phyloP scores from a whole-genome alignment of 2,797 vertebrate genomes.

The Tokudaia tokunoshimensis region DNA sequence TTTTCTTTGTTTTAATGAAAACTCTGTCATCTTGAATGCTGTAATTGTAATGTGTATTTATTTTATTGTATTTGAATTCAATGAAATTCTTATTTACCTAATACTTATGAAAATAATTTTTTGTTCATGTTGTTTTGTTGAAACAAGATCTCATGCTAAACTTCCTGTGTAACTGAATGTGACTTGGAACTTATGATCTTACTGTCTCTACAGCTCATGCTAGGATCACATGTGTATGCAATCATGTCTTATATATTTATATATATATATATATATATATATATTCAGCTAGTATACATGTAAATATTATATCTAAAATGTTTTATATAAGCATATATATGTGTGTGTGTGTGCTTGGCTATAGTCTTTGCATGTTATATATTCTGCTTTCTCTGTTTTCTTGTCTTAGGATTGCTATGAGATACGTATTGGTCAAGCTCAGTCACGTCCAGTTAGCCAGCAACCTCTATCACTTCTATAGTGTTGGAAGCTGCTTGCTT shows the following conservation, averaged over 20 bases:
- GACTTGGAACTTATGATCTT: neutral
- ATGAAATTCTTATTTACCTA: neutral
- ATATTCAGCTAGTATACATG: no score
- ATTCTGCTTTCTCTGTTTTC: neutral
- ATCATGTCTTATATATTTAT: neutral
- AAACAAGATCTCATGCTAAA: neutral
- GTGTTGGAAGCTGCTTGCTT: no score
- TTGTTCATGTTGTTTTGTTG: neutral
- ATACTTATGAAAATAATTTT: neutral
- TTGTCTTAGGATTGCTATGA: neutral
- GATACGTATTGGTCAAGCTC: neutral
- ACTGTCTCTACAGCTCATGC: neutral
- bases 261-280: neutral
- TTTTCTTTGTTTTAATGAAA: slow-evolving; percentile 20
- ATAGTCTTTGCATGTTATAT: neutral
- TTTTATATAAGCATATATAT: neutral
- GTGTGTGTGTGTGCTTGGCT: neutral
- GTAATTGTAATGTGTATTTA: neutral
- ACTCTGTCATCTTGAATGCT: neutral
- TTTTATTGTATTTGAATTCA: neutral
- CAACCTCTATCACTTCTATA: no score
- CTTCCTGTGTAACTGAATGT: neutral
- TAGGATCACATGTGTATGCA: neutral
- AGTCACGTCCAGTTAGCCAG: neutral
- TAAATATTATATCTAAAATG: no score